These are phyloP conservation scores for Teleiodes luculella DNA, from an alignment of 2,888 invertebrate genomes.

Conservation along the genomic window DNA sequence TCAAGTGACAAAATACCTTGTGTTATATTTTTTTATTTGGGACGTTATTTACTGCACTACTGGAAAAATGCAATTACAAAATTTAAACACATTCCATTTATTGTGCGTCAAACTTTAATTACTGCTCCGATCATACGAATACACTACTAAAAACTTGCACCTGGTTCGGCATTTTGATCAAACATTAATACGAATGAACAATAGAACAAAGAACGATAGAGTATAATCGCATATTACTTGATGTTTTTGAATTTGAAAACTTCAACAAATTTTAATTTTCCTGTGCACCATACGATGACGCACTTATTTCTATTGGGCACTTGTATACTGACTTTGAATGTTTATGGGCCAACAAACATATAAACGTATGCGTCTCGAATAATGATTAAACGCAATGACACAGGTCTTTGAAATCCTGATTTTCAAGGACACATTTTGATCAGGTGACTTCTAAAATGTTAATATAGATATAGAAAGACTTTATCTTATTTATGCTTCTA, in stretches of 20 bases:
- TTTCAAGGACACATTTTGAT: constrained; percentile 8
- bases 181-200: neutral
- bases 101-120: no score
- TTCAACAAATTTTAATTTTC: neutral
- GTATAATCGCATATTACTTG: neutral
- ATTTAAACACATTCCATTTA: no score
- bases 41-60: no score
- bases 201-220: neutral
- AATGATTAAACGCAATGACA: constrained; percentile 31
- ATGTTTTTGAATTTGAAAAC: neutral
- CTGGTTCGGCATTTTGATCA: no score
- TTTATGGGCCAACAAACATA: constrained; percentile 40
- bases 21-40: no score
- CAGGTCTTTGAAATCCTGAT: constrained; percentile 21
- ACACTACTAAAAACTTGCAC: no score
- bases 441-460: neutral
- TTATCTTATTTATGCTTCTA: no score
- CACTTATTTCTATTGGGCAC: neutral
- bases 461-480: no score
- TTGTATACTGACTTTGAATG: constrained; percentile 18
- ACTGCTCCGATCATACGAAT: no score
- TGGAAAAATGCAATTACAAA: no score
- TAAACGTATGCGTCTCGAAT: constrained; percentile 46
- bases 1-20: no score
- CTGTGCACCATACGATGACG: neutral